phyloP scores from a whole-genome alignment of 2,113 vertebrate species.

The Pluvialis apricaria region DNA sequence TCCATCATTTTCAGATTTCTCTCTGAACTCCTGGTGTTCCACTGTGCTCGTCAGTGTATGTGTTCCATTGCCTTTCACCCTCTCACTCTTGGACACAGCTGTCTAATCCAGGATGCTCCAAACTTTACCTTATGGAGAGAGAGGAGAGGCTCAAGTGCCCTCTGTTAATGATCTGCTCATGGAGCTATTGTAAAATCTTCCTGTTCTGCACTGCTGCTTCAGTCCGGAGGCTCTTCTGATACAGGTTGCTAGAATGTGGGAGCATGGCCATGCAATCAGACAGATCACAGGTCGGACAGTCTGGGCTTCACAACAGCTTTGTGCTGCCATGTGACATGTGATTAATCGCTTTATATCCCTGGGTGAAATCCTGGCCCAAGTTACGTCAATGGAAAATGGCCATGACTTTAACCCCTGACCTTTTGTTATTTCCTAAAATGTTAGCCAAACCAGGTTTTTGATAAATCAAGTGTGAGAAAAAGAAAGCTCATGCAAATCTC shows the following conservation, averaged over 20 bases:
- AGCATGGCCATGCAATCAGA: accelerated
- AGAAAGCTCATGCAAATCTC: not conserved
- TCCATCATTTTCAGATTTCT: not conserved
- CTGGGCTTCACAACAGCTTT: not conserved
- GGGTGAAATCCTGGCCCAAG: not conserved
- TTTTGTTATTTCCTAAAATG: not conserved
- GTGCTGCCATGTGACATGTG: not conserved
- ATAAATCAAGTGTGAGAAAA: not conserved
- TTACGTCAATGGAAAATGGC: not conserved
- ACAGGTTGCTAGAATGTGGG: not conserved
- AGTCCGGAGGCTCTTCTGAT: not conserved
- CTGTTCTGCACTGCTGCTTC: not conserved
- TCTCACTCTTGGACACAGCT: not conserved
- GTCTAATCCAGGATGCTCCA: not conserved
- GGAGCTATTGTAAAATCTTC: not conserved
- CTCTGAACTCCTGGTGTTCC: not conserved
- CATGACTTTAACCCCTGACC: not conserved
- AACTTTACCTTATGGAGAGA: not conserved
- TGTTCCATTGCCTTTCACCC: not conserved
- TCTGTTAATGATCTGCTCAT: not conserved
- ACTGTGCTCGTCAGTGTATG: accelerated
- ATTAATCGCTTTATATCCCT: not conserved
- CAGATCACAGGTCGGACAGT: not conserved
- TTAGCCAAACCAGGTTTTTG: not conserved
- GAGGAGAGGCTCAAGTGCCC: not conserved